Percentiles rank a stretch among this genome's conserved stretches.
Evolutionary conservation across 2,113 vertebrate species (phyloP).

Genomic region (Reinhardtius hippoglossoides): DNA sequence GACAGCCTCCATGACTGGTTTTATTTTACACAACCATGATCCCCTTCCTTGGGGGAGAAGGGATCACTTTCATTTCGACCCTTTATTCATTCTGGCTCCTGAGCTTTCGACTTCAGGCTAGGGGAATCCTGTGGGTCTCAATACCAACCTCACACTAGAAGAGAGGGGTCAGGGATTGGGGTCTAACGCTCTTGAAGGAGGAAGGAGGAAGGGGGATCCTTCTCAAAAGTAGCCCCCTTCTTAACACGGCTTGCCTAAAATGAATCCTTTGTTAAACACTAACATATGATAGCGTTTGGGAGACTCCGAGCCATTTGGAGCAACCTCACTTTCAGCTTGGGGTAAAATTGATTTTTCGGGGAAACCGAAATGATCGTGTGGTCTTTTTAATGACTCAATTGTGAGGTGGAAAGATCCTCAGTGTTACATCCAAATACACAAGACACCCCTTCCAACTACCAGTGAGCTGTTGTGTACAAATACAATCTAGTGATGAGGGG

Average conservation of each 20-base stretch:
- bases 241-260: slow-evolving; percentile 64
- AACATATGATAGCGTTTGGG: slow-evolving; percentile 74
- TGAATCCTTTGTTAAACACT: slow-evolving; percentile 79
- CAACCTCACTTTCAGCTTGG: slow-evolving; percentile 65
- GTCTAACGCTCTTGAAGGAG: slow-evolving; percentile 56
- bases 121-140: slow-evolving; percentile 68
- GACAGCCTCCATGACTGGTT: slow-evolving; percentile 71
- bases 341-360: slow-evolving; percentile 71
- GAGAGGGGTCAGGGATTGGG: slow-evolving; percentile 65
- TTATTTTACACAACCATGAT: slow-evolving; percentile 78
- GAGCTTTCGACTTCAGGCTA: slow-evolving; percentile 73
- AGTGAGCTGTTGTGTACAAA: slow-evolving; percentile 65
- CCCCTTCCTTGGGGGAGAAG: slow-evolving; percentile 69
- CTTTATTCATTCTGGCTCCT: slow-evolving; percentile 67
- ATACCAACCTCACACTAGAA: slow-evolving; percentile 69
- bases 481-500: slow-evolving; percentile 32
- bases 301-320: slow-evolving; percentile 72
- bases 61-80: slow-evolving; percentile 79
- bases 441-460: slow-evolving; percentile 58
- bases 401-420: slow-evolving; percentile 76
- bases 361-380: slow-evolving; percentile 76
- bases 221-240: slow-evolving; percentile 54
- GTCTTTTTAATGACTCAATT: slow-evolving; percentile 79
- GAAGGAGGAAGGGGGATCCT: slow-evolving; percentile 35
- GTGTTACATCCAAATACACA: slow-evolving; percentile 68